phyloP scores from a whole-genome alignment of 2,113 vertebrate genomes.

The Zeus faber region DNA sequence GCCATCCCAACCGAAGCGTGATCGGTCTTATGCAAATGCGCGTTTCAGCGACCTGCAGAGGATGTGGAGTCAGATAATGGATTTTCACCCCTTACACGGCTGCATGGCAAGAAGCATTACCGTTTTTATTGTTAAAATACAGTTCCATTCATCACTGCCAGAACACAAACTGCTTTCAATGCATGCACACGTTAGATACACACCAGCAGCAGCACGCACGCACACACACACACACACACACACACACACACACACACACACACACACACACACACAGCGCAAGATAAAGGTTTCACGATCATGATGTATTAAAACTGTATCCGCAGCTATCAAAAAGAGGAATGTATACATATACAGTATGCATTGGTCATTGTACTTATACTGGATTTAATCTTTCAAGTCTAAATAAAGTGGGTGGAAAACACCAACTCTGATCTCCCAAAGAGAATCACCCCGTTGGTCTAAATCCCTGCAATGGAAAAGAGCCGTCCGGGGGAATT shows the following conservation, averaged over 20 bases:
- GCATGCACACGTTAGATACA: not conserved
- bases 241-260: slow-evolving; percentile 8
- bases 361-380: slow-evolving; percentile 39
- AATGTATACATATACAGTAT: slow-evolving; percentile 32
- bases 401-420: slow-evolving; percentile 34
- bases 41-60: slow-evolving; percentile 24
- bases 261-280: not conserved
- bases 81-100: slow-evolving; percentile 24
- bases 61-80: slow-evolving; percentile 39
- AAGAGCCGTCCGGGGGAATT: slow-evolving; percentile 54
- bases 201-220: not conserved
- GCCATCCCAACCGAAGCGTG: slow-evolving; percentile 31
- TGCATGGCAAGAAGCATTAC: slow-evolving; percentile 12
- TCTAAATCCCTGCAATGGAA: slow-evolving; percentile 57
- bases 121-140: slow-evolving; percentile 12
- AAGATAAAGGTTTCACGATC: slow-evolving; percentile 20
- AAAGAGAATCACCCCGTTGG: slow-evolving; percentile 55
- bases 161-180: not conserved
- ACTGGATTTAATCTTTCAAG: slow-evolving; percentile 58
- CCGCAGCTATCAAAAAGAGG: slow-evolving; percentile 19
- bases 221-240: not conserved
- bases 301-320: slow-evolving; percentile 39
- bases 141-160: slow-evolving; percentile 28
- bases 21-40: slow-evolving; percentile 41
- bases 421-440: slow-evolving; percentile 59